Base-by-base conservation (phyloP, 2,113 vertebrate genomes). In the Etheostoma cragini region DNA sequence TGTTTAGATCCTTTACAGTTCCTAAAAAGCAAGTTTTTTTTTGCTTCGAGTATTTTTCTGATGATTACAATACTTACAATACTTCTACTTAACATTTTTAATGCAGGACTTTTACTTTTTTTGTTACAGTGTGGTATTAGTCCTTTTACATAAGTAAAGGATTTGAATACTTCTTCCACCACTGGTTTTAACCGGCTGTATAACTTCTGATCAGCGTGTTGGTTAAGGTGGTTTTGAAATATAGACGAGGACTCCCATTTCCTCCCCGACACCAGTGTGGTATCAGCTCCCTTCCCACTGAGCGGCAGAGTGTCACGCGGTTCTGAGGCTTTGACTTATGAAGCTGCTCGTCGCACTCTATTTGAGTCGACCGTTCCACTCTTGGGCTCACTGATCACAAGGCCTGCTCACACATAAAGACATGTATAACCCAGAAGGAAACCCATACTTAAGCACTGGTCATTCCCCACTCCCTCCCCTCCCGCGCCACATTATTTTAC, bases 381-480 rank as follows among this genome's bases (percentile, higher is more conserved):
- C 26, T 52, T 62, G 71, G 83, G 74, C 74, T 57, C 52, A 19
- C 69, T 90, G 88, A 91, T 93, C 88, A 92, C 82, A 91, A 81
- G 80, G 80, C 63, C 83, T 65, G 68, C 79, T 47, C 83, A 81
- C 80, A 87, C 87, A 88, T 86, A 88, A 89, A 91, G 83, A 83
- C 81, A 60, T 72, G 68, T 85, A 86, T 81, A 89, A 89, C 75
- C 74, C 75, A 85, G 72, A 78, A 81, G 87, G 70, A 90, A 89
- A 89, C 74, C 88, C 89, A 78, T 93, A 90, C 82, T 94, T 91
- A 91, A n/a, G 68, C 83, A 71, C 83, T 80, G 90, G 88, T 86
- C 90, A 88, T 90, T 78, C 76, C 76, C 58, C 62, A n/a, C 76
- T 76, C 72, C 65, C 63, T 75, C 70, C 65, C 57, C 66, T 61